Percentiles rank a stretch among this genome's conserved stretches.
Conservation (phyloP, 2,797 vertebrate species). For the Sebastes hopkinsi region DNA sequence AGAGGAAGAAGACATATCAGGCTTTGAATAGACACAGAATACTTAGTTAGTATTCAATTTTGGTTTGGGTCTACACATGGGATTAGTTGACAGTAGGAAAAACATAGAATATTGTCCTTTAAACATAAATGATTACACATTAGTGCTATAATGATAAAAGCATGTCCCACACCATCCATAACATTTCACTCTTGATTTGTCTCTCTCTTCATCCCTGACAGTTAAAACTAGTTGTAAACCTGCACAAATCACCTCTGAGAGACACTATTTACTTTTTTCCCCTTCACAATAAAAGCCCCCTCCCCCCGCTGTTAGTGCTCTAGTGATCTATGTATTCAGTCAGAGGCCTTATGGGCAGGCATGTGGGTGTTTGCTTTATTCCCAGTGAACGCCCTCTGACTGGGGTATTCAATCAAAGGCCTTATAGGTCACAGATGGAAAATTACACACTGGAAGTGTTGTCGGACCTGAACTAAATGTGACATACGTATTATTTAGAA, state of each 20-base stretch:
- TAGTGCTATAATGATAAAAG: background rate
- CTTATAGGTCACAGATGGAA: background rate
- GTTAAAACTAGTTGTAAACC: background rate
- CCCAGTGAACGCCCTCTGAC: background rate
- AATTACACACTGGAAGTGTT: background rate
- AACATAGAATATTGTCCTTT: background rate
- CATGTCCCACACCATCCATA: background rate
- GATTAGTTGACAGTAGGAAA: background rate
- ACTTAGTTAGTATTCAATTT: background rate
- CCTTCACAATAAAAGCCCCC: background rate
- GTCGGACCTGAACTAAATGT: background rate
- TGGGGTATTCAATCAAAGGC: background rate
- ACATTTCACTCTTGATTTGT: background rate
- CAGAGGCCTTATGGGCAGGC: background rate
- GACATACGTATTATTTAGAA: background rate
- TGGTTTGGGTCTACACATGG: background rate
- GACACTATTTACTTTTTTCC: background rate
- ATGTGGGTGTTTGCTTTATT: constrained; percentile 7
- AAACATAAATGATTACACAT: background rate
- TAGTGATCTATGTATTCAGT: background rate
- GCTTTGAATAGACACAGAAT: background rate
- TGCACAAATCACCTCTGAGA: background rate
- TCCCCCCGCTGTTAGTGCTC: background rate
- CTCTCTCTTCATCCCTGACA: background rate
- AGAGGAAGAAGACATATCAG: background rate